These are phyloP conservation scores for Melanotaenia boesemani DNA, from an alignment of 2,797 vertebrate species.

Conservation along the genomic window DNA sequence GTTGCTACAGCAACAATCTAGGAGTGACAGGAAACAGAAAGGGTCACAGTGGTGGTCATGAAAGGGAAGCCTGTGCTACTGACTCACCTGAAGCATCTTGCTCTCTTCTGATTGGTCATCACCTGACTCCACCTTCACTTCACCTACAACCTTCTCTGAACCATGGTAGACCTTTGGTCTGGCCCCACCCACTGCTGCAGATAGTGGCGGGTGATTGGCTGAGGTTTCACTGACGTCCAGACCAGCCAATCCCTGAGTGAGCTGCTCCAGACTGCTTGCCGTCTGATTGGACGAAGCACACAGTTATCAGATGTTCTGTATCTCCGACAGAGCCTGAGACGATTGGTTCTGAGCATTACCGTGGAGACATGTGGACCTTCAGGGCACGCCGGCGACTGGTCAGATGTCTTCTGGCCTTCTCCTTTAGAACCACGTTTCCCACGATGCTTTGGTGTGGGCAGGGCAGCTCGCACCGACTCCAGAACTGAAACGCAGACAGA, in stretches of 20 bases:
- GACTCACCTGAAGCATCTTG: slow-evolving; percentile 43
- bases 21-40: background rate
- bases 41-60: background rate
- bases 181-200: slow-evolving; percentile 71
- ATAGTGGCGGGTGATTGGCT: slow-evolving; percentile 45
- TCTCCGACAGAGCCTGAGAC: background rate
- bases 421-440: slow-evolving; percentile 72
- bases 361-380: background rate
- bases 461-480: slow-evolving; percentile 63
- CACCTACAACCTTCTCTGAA: slow-evolving; percentile 20
- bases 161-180: slow-evolving; percentile 65
- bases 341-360: slow-evolving; percentile 12
- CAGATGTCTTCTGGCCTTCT: slow-evolving; percentile 66
- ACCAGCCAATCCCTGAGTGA: slow-evolving; percentile 75
- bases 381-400: slow-evolving; percentile 44
- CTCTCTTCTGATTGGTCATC: slow-evolving; percentile 49
- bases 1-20: slow-evolving; percentile 27
- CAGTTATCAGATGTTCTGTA: background rate
- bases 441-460: slow-evolving; percentile 69
- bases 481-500: slow-evolving; percentile 71
- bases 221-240: slow-evolving; percentile 71
- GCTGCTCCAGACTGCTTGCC: slow-evolving; percentile 65
- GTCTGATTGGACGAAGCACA: slow-evolving; percentile 41
- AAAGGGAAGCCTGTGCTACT: too few relatives aligned
- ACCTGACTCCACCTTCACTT: slow-evolving; percentile 8